Evolutionary conservation across 2,888 invertebrate genomes (phyloP), one percentile per base, ranked within the genome.

Genomic region (Nomada fabriciana): DNA sequence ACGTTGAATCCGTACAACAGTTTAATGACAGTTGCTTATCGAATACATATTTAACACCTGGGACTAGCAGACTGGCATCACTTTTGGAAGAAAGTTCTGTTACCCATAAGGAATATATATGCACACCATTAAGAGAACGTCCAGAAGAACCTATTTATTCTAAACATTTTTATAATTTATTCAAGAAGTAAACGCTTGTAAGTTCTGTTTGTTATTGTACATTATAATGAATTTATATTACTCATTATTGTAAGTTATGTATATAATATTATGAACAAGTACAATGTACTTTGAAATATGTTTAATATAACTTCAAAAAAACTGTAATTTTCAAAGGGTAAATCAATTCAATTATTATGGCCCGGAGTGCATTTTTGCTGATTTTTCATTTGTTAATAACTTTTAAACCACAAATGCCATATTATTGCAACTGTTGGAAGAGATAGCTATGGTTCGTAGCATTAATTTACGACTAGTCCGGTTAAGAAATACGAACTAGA

Each of bases 1-100:
- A 74, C 53, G 63, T 80, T 0, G 80, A 83, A n/a, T 78, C 80
- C 50, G 83, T 80, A 25, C 61, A n/a, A 9, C 13, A 36, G 11
- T 2, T 15, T 52, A 36, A 23, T 13, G 2, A 55, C 15, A 70
- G 47, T 29, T 29, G 10, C 7, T 11, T 47, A 60, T 23, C 50
- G 11, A 20, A 63, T 47, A 7, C 47, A 29, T 61, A 69, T n/a
- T 9, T 47, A 5, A 75, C 71, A 43, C 76, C 70, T 50, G 50
- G 65, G 25, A 72, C 23, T 29, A 79, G 29, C 25, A 76, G 23
- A 50, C 13, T 71, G 15, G 2, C 57, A 20, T 69, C 61, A 23
- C 20, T 57, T 69, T 50, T 18, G 42, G 20, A 36, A 10, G 52
- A 65, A 11, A 73, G 1, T 59, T 13, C 43, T 50, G 29, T 57